phyloP scores from a whole-genome alignment of 2,888 invertebrate species.

The Nephrotoma appendiculata region DNA sequence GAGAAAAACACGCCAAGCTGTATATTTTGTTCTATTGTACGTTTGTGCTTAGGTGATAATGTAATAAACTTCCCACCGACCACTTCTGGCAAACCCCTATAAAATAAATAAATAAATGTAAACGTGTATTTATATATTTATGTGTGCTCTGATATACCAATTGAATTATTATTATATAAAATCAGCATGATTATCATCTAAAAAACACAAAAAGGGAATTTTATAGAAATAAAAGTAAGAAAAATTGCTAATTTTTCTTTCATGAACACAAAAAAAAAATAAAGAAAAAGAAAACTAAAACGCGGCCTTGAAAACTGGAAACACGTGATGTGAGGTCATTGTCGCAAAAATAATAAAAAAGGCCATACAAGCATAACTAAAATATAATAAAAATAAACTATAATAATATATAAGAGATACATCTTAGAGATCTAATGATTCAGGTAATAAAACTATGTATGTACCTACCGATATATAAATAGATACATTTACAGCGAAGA shows the following conservation, averaged over 20 bases:
- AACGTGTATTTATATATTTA: not conserved
- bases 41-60: not conserved
- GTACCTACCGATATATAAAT: not conserved
- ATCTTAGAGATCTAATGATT: not conserved
- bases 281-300: not conserved
- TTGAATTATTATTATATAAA: slow-evolving; percentile 3
- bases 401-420: not conserved
- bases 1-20: not conserved
- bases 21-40: not conserved
- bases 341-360: not conserved
- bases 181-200: not conserved
- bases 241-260: not conserved
- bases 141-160: not conserved
- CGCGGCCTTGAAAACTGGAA: slow-evolving; percentile 2
- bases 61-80: not conserved
- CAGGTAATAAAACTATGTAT: not conserved
- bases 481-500: not conserved
- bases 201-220: not conserved
- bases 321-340: slow-evolving; percentile 4
- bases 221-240: not conserved
- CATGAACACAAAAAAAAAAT: not conserved
- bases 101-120: not conserved
- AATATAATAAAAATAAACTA: not conserved
- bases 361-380: not conserved
- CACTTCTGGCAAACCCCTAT: not conserved